A percentile compares a stretch with the other conserved stretches of the same genome.
phyloP scores from a whole-genome alignment of 2,888 invertebrate genomes.

The Stenoptilia bipunctidactyla region DNA sequence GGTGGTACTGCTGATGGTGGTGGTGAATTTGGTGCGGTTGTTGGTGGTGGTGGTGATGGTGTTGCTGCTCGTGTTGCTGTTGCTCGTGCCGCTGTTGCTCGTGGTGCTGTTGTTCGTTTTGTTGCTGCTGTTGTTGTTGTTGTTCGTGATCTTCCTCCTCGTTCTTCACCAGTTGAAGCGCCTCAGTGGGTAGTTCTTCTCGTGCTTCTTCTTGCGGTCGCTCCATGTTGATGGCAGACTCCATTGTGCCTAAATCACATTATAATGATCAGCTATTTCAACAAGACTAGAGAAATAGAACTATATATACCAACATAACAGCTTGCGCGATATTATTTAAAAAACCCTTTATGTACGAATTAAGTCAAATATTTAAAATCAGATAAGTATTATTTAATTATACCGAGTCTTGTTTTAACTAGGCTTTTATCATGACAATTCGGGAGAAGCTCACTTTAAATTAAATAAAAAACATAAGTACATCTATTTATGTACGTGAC shows the following conservation, averaged over 20 bases:
- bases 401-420: too few species aligned
- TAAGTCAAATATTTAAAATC: too few species aligned
- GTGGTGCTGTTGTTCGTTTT: constrained; percentile 26
- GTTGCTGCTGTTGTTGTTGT: constrained; percentile 22
- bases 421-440: too few species aligned
- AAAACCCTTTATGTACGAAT: too few species aligned
- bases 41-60: constrained; percentile 25
- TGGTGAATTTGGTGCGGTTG: constrained; percentile 24
- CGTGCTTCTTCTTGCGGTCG: constrained; percentile 18
- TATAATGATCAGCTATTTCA: too few species aligned
- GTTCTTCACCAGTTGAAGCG: constrained; percentile 54
- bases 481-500: too few species aligned
- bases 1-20: constrained; percentile 27
- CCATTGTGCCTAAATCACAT: not conserved
- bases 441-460: too few species aligned
- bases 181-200: constrained; percentile 26
- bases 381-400: too few species aligned
- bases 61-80: constrained; percentile 25
- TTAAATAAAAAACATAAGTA: too few species aligned
- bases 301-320: too few species aligned
- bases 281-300: too few species aligned
- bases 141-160: constrained; percentile 27
- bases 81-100: constrained; percentile 12
- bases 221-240: not conserved
- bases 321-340: too few species aligned